Evolutionary conservation across 2,888 invertebrate species (phyloP), one percentile per base, ranked within the genome.

Genomic region (Melinaea marsaeus): DNA sequence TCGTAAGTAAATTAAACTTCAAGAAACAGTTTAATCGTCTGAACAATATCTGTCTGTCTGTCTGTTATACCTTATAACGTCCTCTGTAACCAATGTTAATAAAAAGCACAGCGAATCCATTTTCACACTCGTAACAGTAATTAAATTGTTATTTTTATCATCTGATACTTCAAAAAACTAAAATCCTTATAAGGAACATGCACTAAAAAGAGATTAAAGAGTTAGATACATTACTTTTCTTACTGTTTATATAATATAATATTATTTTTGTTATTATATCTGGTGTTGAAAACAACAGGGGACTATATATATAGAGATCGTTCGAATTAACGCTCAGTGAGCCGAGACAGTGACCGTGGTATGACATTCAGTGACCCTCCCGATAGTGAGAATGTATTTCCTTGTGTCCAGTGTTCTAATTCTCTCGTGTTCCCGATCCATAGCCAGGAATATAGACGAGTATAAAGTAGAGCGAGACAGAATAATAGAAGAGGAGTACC

Each of bases 401-500:
- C 57, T 64, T 47, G 42, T 64, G 58, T 34, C 33, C 60, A 60
- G 63, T 65, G 64, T 60, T 57, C 60, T 67, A 64, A 60, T 63
- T 66, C 13, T 65, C 45, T 62, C 67, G 55, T 72, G 63, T 67
- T 55, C 32, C 60, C 63, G 46, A 59, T 65, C 63, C 51, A 56
- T 51, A 35, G 78, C 81, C 11, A 75, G 77, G 54, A 64, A 65
- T 35, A 61, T 79, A 45, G 72, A 78, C 4, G 73, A 76, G 22
- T 84, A 86, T 68, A 68, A 62, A 2, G 62, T 69, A 54, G 72
- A 75, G 42, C 78, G 85, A 66, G 71, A 69, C 1, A 72, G 72
- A 37, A 60, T 88, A 47, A 71, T 88, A 2, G 71, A 80, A 13
- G 80, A 84, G 60, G 94, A 94, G 76, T 75, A 83, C 2, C 74